Base-by-base conservation (phyloP, 64 coral and sea anemone species). In the Pocillopora damicornis region DNA sequence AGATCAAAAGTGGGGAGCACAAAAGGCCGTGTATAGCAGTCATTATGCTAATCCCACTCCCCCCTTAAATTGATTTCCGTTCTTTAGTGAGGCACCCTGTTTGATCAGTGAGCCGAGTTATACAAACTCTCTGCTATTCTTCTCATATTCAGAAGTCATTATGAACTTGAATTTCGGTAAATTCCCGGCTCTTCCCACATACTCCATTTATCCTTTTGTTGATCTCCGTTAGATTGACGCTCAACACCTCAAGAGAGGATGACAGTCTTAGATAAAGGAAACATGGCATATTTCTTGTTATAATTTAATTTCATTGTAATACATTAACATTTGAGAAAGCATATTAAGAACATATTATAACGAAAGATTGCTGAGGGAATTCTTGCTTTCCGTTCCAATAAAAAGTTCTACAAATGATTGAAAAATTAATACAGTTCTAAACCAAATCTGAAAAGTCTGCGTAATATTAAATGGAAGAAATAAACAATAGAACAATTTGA, bases 401-500 rank as follows among this genome's bases (percentile, higher is more conserved):
- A 83, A 83, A 83, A 82, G 20, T 67, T 51, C 36, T 68, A 83
- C 63, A 83, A 83, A 83, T 71, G 36, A 66, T 20, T 80, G 25
- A 51, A 51, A 68, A 71, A 71, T 11, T 23, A 13, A 45, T 42
- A 57, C 35, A 83, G n/a, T 38, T 83, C 10, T 69, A 14, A 51
- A 69, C 77, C 77, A 23, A 60, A 58, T 60, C 25, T 60, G 36
- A 69, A 56, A 66, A 36, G 13, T 68, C 66, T 42, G 42, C 60
- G 30, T 25, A 69, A 68, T 38, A n/a, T 11, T 57, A 5, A 30
- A 2, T 25, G n/a, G 67, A 11, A 10, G 0, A 13, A 36, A 15
- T 18, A 63, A 68, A 45, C 35, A 22, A 20, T 68, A 4, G 26
- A 51, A 38, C 16, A 83, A 63, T 5, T 38, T 22, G 30, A 37